A percentile compares a stretch with the other conserved stretches of the same genome.
Conservation (phyloP, 2,797 vertebrate species). For the Sebastes trivittatus region DNA sequence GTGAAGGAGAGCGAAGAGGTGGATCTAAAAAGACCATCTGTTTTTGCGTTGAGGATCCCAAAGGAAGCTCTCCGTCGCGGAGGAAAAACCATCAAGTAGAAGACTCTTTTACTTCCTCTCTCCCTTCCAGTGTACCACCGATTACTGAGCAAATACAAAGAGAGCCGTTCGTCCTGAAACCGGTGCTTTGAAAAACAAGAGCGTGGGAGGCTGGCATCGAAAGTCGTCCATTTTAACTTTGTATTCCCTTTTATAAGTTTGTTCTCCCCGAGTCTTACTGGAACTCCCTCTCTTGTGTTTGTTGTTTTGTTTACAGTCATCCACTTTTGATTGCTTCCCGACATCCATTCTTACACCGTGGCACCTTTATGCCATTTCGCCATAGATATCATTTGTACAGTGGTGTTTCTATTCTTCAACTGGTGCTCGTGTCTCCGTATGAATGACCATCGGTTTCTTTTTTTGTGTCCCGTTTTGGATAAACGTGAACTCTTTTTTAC, state of each 20-base stretch:
- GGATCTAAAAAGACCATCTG: conserved; percentile 48
- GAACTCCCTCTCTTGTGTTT: conserved; percentile 61
- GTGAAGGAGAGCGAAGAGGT: conserved; percentile 42
- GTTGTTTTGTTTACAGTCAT: conserved; percentile 51
- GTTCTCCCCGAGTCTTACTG: conserved; percentile 52
- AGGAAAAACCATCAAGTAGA: conserved; percentile 50
- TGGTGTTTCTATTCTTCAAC: conserved; percentile 76
- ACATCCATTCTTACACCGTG: conserved; percentile 17
- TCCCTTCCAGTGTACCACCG: conserved; percentile 61
- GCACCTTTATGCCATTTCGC: conserved; percentile 21
- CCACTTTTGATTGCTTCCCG: conserved; percentile 48
- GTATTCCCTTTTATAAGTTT: conserved; percentile 65
- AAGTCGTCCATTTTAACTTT: conserved; percentile 49
- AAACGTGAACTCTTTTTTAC: conserved; percentile 80
- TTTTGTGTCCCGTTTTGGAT: conserved; percentile 66
- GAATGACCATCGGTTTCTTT: conserved; percentile 64
- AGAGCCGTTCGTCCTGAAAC: conserved; percentile 55
- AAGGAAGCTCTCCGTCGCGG: conserved; percentile 42
- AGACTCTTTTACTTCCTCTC: conserved; percentile 54
- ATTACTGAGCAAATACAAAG: conserved; percentile 62
- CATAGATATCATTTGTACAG: conserved; percentile 72
- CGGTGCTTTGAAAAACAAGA: conserved; percentile 69
- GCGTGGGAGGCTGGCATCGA: conserved; percentile 44
- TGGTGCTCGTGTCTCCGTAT: conserved; percentile 79
- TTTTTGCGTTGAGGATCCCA: conserved; percentile 43